Evolutionary conservation across 2,888 invertebrate genomes (phyloP), one percentile per base, ranked within the genome.

Genomic region (Megaustenia siamemsis): DNA sequence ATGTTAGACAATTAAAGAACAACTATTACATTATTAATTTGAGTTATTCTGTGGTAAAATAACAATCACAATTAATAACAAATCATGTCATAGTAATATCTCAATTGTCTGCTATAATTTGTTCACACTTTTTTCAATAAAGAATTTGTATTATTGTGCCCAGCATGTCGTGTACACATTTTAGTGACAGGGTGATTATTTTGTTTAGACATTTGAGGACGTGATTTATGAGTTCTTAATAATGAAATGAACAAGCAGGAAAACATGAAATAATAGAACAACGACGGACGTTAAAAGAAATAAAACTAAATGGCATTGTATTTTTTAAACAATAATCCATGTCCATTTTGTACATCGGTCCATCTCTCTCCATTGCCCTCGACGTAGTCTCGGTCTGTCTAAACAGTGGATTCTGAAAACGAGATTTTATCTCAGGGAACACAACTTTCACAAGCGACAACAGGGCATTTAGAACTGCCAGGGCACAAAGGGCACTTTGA

Each of bases 401-500:
- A 71, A 71, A 71, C n/a, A 71, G 8, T 24, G 24, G 6, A 71
- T n/a, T 32, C 63, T 32, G 32, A 43, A 71, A 43, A 71, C 43
- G 43, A 71, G 71, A 71, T 71, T 71, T 71, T 43, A 43, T 71
- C 71, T 43, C 10, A n/a, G 15, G n/a, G n/a, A 71, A n/a, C 43
- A 71, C 71, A 43, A 71, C 71, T 71, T 71, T 71, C 71, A 24
- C 40, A 43, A 71, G 45, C 43, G 69, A 43, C n/a, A 40, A 71
- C n/a, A 43, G 6, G n/a, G 71, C 43, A 71, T 43, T 71, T 40
- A 43, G 43, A 43, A 28, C 71, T 8, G 43, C 71, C 8, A 0
- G n/a, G 45, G 43, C 24, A 71, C 71, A 71, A 71, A 71, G 71
- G 45, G 43, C 71, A 71, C 71, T 71, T 71, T 71, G 71, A 71